Evolutionary conservation across 1,140 invertebrate species (phyloP).

Genomic region (Psilanteris sp.): DNA sequence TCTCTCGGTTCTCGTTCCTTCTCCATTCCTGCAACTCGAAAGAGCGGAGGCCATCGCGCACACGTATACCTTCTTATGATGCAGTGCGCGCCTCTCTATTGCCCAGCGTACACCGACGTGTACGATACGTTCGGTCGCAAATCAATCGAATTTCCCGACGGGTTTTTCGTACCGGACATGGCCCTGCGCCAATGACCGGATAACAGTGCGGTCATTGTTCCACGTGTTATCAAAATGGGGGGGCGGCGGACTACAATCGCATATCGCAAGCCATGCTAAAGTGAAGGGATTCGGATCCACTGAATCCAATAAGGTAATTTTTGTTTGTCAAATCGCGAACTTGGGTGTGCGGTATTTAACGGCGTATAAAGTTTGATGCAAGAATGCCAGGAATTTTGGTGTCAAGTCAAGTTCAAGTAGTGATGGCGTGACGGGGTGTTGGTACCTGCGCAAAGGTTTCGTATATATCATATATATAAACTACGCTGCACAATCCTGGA

Average conservation of each 20-base stretch:
- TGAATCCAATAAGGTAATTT: constrained; percentile 29
- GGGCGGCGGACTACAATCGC: constrained; percentile 50
- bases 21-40: constrained; percentile 72
- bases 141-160: constrained; percentile 21
- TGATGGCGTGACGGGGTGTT: background rate
- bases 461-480: too few relatives aligned
- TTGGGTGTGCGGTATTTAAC: too few relatives aligned
- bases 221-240: constrained; percentile 61
- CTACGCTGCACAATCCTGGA: too few relatives aligned
- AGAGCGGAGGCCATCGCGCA: constrained; percentile 65
- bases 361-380: background rate
- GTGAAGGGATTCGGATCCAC: constrained; percentile 46
- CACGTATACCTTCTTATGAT: constrained; percentile 76
- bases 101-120: constrained; percentile 70
- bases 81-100: constrained; percentile 74
- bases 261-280: constrained; percentile 26
- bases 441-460: background rate
- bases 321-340: too few relatives aligned
- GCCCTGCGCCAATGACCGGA: constrained; percentile 1
- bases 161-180: constrained; percentile 7
- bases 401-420: constrained; percentile 19
- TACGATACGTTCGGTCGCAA: constrained; percentile 34
- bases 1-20: constrained; percentile 43
- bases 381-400: background rate
- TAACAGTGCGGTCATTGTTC: constrained; percentile 14